phyloP scores from a whole-genome alignment of 1,140 invertebrate genomes.

The Drosophila tristis region DNA sequence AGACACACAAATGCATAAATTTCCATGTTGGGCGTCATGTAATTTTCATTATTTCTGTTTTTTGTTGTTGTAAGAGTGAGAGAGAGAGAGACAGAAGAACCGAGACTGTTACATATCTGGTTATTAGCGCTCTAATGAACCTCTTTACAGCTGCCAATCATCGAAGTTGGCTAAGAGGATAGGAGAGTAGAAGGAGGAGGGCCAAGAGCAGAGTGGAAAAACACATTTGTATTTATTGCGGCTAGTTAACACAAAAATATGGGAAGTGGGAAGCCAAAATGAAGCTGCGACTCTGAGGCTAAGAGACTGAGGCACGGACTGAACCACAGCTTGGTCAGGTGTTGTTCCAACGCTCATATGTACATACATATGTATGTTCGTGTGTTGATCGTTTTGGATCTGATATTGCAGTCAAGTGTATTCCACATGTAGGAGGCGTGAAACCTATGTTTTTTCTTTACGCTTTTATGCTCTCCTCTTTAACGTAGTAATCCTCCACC shows the following conservation, averaged over 20 bases:
- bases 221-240: constrained; percentile 41
- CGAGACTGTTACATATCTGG: constrained; percentile 54
- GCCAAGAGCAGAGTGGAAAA: constrained; percentile 2
- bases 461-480: constrained; percentile 1
- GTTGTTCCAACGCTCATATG: constrained; percentile 18
- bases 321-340: too few species aligned
- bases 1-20: constrained; percentile 38
- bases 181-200: constrained; percentile 4
- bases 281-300: not conserved
- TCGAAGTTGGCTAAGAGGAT: constrained; percentile 6
- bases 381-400: constrained; percentile 12
- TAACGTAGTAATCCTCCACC: too few species aligned
- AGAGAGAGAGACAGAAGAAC: too few species aligned
- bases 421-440: constrained; percentile 51
- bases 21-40: constrained; percentile 47
- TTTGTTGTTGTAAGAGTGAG: constrained; percentile 20
- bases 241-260: constrained; percentile 57
- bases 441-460: constrained; percentile 35
- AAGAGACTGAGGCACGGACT: not conserved
- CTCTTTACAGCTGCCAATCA: constrained; percentile 71
- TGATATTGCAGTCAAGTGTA: constrained; percentile 16
- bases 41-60: constrained; percentile 49
- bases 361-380: constrained; percentile 17
- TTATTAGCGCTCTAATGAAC: constrained; percentile 74
- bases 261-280: constrained; percentile 15